These are phyloP conservation scores for Guaruba guarouba DNA, from an alignment of 2,113 vertebrate genomes.

Conservation along the genomic window DNA sequence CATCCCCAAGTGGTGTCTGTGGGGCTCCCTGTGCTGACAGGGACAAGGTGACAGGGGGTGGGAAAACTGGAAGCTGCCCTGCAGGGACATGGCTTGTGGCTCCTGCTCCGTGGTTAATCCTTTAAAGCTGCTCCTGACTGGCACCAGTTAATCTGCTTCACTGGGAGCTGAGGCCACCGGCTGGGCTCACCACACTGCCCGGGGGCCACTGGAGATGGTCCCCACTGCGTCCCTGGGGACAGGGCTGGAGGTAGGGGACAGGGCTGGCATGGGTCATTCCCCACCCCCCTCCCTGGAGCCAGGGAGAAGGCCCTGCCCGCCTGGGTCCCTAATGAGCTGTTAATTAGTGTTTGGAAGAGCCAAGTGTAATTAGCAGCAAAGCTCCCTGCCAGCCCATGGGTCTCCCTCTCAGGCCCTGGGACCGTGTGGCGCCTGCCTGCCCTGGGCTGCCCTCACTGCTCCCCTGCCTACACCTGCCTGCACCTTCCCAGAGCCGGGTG, in stretches of 20 bases:
- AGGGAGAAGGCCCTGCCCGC: not conserved
- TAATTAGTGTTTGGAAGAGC: slow-evolving; percentile 31
- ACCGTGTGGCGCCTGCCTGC: not conserved
- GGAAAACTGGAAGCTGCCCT: not conserved
- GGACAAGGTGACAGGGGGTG: not conserved
- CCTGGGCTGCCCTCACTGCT: not conserved
- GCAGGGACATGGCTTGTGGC: not conserved
- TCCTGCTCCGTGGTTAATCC: not conserved
- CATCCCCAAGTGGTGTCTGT: rapidly evolving
- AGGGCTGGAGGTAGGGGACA: not conserved
- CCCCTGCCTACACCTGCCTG: not conserved
- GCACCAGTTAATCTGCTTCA: slow-evolving; percentile 28
- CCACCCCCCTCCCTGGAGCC: not conserved
- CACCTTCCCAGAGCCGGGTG: not conserved
- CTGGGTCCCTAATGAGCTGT: slow-evolving; percentile 33
- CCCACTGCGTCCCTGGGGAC: not conserved
- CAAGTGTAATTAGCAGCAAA: slow-evolving; percentile 28
- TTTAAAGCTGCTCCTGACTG: not conserved
- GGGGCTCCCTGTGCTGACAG: not conserved
- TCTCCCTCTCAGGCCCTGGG: not conserved
- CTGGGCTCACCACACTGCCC: not conserved
- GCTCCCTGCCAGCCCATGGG: not conserved
- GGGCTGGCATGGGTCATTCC: not conserved
- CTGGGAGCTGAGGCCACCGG: not conserved
- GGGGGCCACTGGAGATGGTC: not conserved